Percentiles rank a stretch among this genome's conserved stretches.
Evolutionary conservation across 2,888 invertebrate genomes (phyloP).

Genomic region (Buathra laborator): DNA sequence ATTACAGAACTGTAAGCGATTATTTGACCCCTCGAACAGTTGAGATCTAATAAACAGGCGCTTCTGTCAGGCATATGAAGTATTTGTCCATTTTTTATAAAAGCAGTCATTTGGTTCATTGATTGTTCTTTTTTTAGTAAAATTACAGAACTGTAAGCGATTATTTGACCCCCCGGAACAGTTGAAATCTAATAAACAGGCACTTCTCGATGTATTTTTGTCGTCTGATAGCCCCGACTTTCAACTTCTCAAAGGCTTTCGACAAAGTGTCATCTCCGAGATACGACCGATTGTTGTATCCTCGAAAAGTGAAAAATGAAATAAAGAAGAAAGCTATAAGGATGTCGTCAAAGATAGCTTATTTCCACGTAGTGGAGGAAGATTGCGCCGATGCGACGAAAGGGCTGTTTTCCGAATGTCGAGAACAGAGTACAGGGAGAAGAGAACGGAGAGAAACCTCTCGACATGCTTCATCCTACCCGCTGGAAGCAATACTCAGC

Average conservation of each 20-base stretch:
- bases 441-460: slow-evolving; percentile 27
- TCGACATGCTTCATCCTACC: slow-evolving; percentile 62
- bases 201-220: not conserved
- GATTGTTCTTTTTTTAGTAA: too few species aligned
- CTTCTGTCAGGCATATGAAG: not conserved
- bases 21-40: not conserved
- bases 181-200: not conserved
- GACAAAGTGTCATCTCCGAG: not conserved
- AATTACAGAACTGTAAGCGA: not conserved
- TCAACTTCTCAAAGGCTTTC: not conserved
- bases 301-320: slow-evolving; percentile 24
- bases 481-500: slow-evolving; percentile 61
- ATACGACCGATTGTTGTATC: not conserved
- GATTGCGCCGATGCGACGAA: slow-evolving; percentile 48
- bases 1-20: not conserved
- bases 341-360: slow-evolving; percentile 13
- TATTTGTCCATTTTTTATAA: too few species aligned
- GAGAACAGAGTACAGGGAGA: slow-evolving; percentile 19
- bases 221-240: not conserved
- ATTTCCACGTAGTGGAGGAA: slow-evolving; percentile 23
- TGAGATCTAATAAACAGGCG: not conserved
- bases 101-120: not conserved
- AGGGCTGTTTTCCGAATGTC: slow-evolving; percentile 60
- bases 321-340: slow-evolving; percentile 21
- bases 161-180: not conserved